These are phyloP conservation scores for Nebria ingens DNA, from an alignment of 1,140 invertebrate species.

Conservation along the genomic window DNA sequence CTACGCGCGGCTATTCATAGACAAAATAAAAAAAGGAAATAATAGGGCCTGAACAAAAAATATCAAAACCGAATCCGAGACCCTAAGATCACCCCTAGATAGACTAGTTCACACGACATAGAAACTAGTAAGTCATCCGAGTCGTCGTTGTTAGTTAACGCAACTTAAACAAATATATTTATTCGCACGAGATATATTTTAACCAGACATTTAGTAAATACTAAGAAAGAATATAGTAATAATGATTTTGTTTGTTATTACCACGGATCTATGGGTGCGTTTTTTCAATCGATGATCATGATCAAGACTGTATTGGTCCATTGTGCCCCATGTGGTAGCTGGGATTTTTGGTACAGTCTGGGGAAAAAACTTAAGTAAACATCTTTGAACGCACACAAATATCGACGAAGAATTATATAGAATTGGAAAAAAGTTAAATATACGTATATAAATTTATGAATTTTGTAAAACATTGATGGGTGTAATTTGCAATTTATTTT, in stretches of 20 bases:
- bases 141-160: too few relatives aligned
- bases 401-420: too few relatives aligned
- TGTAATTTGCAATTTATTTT: too few relatives aligned
- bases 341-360: slow-evolving; percentile 2
- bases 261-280: neutral
- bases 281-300: neutral
- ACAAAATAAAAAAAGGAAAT: too few relatives aligned
- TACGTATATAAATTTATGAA: too few relatives aligned
- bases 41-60: neutral
- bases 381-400: too few relatives aligned
- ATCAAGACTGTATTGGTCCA: neutral
- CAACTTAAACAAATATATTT: slow-evolving; percentile 1
- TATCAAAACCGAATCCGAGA: neutral
- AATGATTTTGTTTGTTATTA: neutral
- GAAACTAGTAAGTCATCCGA: neutral
- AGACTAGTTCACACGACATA: slow-evolving; percentile 3
- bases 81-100: neutral
- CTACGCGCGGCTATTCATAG: too few relatives aligned
- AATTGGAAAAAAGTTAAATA: too few relatives aligned
- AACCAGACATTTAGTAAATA: too few relatives aligned
- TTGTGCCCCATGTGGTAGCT: slow-evolving; percentile 1
- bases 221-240: too few relatives aligned
- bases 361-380: slow-evolving; percentile 4
- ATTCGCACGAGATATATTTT: too few relatives aligned
- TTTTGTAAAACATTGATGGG: too few relatives aligned